Percentiles rank a stretch among this genome's conserved stretches.
phyloP scores from a whole-genome alignment of 2,888 invertebrate species.

The Piscicola geometra region DNA sequence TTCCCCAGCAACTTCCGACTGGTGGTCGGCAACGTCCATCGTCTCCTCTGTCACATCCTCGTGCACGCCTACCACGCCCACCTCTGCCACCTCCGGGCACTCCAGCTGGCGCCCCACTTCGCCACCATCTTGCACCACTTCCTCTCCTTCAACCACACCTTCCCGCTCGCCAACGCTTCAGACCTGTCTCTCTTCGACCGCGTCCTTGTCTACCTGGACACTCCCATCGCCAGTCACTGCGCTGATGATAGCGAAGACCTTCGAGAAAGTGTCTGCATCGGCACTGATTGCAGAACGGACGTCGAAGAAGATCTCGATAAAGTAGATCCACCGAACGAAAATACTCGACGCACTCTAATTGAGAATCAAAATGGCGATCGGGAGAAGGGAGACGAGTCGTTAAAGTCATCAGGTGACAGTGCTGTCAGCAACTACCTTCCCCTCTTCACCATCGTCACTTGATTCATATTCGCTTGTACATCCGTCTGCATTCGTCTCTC shows the following conservation, averaged over 20 bases:
- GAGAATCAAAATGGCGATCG: no score
- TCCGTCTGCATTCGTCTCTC: no score
- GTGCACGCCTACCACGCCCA: slow-evolving; percentile 25
- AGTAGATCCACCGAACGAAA: no score
- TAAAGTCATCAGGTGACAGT: not conserved
- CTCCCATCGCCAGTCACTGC: not conserved
- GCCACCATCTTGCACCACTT: slow-evolving; percentile 19
- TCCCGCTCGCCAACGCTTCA: not conserved
- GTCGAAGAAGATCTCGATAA: no score
- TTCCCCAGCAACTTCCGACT: slow-evolving; percentile 22
- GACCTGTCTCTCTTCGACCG: slow-evolving; percentile 23
- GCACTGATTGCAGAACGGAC: no score
- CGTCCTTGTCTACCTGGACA: not conserved
- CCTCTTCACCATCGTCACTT: slow-evolving; percentile 27
- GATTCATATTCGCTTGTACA: no score
- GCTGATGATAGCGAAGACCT: not conserved
- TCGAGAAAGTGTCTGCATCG: no score
- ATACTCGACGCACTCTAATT: no score
- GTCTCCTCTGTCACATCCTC: slow-evolving; percentile 24
- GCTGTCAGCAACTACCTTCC: slow-evolving; percentile 22
- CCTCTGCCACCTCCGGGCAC: not conserved
- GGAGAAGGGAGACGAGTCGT: no score
- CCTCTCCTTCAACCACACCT: slow-evolving; percentile 23
- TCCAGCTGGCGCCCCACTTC: slow-evolving; percentile 20
- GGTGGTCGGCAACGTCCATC: slow-evolving; percentile 14